Percentiles rank a stretch among this genome's conserved stretches.
Conservation (phyloP, 2,888 invertebrate genomes). For the Ctenicera cuprea region DNA sequence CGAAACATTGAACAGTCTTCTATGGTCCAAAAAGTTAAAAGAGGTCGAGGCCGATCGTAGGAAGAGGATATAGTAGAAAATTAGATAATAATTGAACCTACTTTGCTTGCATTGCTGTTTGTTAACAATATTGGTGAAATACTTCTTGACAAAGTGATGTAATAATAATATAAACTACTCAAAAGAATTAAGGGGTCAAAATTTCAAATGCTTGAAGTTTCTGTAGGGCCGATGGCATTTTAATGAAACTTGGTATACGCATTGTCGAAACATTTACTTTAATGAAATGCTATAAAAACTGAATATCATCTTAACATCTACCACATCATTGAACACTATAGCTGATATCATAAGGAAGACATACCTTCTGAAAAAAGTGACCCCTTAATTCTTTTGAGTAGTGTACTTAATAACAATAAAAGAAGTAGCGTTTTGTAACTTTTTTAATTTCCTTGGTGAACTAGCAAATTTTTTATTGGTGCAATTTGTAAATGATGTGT, state of each 20-base stretch:
- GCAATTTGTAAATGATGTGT: neutral
- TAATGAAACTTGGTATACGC: too few relatives aligned
- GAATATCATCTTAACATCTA: too few relatives aligned
- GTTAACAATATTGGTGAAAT: neutral
- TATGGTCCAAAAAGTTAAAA: slow-evolving; percentile 47
- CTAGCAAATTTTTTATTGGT: neutral
- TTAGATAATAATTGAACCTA: neutral
- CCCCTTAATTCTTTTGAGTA: too few relatives aligned
- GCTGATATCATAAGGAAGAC: too few relatives aligned
- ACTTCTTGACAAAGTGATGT: slow-evolving; percentile 8
- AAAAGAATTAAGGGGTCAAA: too few relatives aligned
- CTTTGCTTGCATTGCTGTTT: neutral
- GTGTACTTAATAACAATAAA: neutral
- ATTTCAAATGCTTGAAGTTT: too few relatives aligned
- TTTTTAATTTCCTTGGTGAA: neutral
- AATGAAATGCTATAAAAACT: too few relatives aligned
- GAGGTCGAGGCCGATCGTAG: neutral
- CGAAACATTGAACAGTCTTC: slow-evolving; percentile 72
- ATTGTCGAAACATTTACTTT: too few relatives aligned
- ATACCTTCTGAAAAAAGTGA: too few relatives aligned
- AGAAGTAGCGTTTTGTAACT: slow-evolving; percentile 8
- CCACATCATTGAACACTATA: too few relatives aligned
- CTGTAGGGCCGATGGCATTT: too few relatives aligned
- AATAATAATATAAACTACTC: neutral
- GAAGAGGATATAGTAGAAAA: neutral